phyloP scores from a whole-genome alignment of 2,113 vertebrate species.

The Turdus rufiventris region DNA sequence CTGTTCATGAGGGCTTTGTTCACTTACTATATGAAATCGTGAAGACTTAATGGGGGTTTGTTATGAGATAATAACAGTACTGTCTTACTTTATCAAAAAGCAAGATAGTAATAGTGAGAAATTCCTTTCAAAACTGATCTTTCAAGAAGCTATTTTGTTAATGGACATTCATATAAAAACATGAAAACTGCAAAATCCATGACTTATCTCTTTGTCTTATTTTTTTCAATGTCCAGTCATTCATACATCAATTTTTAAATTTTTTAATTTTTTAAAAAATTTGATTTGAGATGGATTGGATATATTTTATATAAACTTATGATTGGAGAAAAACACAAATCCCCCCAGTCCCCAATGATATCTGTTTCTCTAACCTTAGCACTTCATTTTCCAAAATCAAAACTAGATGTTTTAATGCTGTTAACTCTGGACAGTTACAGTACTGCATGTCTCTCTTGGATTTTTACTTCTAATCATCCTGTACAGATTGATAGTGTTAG shows the following conservation, averaged over 20 bases:
- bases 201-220: background rate
- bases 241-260: fast-evolving
- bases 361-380: background rate
- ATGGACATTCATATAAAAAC: background rate
- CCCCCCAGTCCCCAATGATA: fast-evolving
- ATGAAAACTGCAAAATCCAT: background rate
- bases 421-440: background rate
- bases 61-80: background rate
- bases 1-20: background rate
- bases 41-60: background rate
- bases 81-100: background rate
- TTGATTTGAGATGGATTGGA: background rate
- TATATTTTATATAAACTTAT: background rate
- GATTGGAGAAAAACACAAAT: background rate
- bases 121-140: background rate
- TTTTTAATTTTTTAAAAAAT: fast-evolving
- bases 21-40: background rate
- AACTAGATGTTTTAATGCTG: background rate
- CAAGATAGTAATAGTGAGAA: background rate
- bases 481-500: background rate
- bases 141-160: background rate
- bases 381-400: background rate
- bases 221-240: background rate
- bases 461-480: background rate
- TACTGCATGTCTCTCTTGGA: background rate